Conservation (phyloP, 2,888 invertebrate genomes). For the Globia sparganii region DNA sequence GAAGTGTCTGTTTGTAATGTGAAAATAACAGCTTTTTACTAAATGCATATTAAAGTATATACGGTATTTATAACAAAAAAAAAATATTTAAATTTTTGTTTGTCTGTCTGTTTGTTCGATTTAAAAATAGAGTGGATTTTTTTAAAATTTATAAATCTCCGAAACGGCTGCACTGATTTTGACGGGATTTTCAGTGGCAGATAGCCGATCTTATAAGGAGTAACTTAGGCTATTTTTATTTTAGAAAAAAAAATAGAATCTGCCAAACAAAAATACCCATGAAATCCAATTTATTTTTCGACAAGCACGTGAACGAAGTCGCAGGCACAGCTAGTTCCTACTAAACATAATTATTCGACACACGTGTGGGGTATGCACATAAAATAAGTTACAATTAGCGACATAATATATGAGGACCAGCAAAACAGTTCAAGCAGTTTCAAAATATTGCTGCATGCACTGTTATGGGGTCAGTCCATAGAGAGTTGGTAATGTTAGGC, state of each 20-base stretch:
- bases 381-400: slow-evolving; percentile 38
- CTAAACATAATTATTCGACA: slow-evolving; percentile 34
- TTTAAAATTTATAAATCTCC: too few species aligned
- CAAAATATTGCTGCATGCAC: slow-evolving; percentile 29
- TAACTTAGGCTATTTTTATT: background rate
- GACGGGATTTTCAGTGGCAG: background rate
- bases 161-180: background rate
- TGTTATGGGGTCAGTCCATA: slow-evolving; percentile 6
- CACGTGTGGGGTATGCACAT: slow-evolving; percentile 34
- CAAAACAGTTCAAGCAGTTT: slow-evolving; percentile 14
- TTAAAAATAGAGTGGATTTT: too few species aligned
- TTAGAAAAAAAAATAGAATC: too few species aligned
- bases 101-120: too few species aligned
- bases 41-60: too few species aligned
- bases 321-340: background rate
- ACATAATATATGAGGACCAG: slow-evolving; percentile 26
- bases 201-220: background rate
- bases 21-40: too few species aligned
- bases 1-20: too few species aligned
- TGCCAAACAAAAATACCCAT: too few species aligned
- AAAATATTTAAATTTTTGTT: too few species aligned
- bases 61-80: too few species aligned
- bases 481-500: slow-evolving; percentile 19
- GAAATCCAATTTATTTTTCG: too few species aligned
- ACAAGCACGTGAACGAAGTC: background rate